phyloP scores from a whole-genome alignment of 1,140 invertebrate species.

The Marisa cornuarietis region DNA sequence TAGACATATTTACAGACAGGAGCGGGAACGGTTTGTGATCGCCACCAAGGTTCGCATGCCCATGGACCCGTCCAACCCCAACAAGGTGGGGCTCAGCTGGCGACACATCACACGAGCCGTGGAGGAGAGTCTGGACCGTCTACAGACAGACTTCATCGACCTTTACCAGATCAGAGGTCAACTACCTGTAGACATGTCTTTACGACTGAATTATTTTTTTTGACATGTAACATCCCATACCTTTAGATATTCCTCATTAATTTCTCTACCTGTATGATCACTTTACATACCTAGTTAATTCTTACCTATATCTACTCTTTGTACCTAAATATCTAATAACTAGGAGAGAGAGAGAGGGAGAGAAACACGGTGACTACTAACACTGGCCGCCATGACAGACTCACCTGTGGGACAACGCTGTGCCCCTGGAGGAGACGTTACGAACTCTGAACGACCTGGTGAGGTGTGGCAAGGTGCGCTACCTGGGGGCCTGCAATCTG shows the following conservation, averaged over 20 bases:
- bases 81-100: not conserved
- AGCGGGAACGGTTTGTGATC: constrained; percentile 6
- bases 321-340: no score
- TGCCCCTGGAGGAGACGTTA: constrained; percentile 48
- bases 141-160: constrained; percentile 1
- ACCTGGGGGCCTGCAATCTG: constrained; percentile 49
- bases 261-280: no score
- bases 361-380: no score
- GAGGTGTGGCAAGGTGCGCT: constrained; percentile 45
- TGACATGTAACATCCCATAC: no score
- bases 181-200: no score
- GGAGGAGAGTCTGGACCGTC: not conserved
- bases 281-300: no score
- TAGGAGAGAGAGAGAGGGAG: no score
- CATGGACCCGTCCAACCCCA: not conserved
- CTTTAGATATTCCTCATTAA: no score
- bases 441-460: constrained; percentile 47
- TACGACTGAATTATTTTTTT: no score
- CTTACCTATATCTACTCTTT: no score
- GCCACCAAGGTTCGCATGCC: constrained; percentile 11
- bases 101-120: not conserved
- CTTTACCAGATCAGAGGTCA: not conserved
- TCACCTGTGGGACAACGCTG: constrained; percentile 44
- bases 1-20: not conserved
- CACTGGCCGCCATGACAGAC: constrained; percentile 21